phyloP scores from a whole-genome alignment of 2,113 vertebrate species.

The Salvator merianae region DNA sequence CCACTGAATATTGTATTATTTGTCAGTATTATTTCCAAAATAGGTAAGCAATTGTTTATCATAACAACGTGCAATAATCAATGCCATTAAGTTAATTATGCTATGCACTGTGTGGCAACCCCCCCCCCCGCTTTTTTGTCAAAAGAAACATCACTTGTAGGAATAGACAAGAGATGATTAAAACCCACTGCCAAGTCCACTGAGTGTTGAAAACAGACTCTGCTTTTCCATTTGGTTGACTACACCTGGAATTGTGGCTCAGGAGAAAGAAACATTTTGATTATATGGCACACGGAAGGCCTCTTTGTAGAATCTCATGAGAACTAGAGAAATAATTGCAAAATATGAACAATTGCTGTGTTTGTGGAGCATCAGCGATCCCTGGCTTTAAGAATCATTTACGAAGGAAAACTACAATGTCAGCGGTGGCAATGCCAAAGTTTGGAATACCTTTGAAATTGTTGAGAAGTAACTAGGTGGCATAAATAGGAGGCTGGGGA shows the following conservation, averaged over 20 bases:
- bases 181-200: neutral
- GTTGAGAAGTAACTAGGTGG: neutral
- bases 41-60: neutral
- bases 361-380: neutral
- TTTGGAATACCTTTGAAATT: constrained; percentile 13
- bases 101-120: neutral
- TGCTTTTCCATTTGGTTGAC: neutral
- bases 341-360: constrained; percentile 1
- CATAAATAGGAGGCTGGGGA: constrained; percentile 6
- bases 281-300: neutral
- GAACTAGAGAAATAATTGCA: neutral
- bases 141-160: neutral
- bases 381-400: neutral
- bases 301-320: neutral
- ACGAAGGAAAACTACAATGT: neutral
- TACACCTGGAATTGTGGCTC: neutral
- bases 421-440: neutral
- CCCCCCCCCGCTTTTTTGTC: neutral
- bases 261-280: neutral
- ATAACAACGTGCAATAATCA: neutral
- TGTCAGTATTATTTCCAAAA: neutral
- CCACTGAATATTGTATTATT: neutral
- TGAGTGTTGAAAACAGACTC: neutral
- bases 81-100: neutral
- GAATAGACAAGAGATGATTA: neutral